Conservation (phyloP, 2,113 vertebrate species). For the Megaceryle torquata region DNA sequence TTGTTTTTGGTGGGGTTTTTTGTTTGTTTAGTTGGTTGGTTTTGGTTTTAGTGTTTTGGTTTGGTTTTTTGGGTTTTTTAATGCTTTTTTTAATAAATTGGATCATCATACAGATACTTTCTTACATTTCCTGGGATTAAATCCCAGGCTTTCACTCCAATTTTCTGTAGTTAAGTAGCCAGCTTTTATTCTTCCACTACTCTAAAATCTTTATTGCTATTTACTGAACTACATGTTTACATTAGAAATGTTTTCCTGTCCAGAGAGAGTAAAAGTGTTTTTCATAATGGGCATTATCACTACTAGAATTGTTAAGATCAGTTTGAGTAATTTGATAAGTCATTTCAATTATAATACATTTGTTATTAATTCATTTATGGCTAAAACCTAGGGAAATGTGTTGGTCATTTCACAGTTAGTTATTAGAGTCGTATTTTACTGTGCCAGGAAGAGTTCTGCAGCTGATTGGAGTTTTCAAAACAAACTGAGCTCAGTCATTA, state of each 20-base stretch:
- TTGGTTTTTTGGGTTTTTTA: not conserved
- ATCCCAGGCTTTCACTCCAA: not conserved
- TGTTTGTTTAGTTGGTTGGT: too few species aligned
- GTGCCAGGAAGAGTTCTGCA: not conserved
- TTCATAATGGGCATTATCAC: not conserved
- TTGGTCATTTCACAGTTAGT: not conserved
- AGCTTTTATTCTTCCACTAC: not conserved
- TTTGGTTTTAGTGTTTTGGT: too few species aligned
- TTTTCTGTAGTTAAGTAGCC: slow-evolving; percentile 36
- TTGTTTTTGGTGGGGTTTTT: too few species aligned
- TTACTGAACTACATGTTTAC: slow-evolving; percentile 11
- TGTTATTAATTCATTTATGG: not conserved
- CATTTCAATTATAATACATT: not conserved
- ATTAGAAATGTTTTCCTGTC: not conserved
- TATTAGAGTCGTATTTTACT: not conserved
- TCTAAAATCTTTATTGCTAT: not conserved
- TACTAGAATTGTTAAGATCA: not conserved
- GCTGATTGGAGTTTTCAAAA: slow-evolving; percentile 21
- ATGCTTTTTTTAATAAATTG: not conserved
- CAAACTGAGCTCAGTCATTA: not conserved
- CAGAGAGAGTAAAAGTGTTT: not conserved
- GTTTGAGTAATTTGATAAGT: not conserved
- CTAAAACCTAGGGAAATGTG: slow-evolving; percentile 3
- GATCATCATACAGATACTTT: not conserved
- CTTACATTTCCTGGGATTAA: slow-evolving; percentile 36